phyloP scores from a whole-genome alignment of 2,113 vertebrate species.

The Dissostichus mawsoni region DNA sequence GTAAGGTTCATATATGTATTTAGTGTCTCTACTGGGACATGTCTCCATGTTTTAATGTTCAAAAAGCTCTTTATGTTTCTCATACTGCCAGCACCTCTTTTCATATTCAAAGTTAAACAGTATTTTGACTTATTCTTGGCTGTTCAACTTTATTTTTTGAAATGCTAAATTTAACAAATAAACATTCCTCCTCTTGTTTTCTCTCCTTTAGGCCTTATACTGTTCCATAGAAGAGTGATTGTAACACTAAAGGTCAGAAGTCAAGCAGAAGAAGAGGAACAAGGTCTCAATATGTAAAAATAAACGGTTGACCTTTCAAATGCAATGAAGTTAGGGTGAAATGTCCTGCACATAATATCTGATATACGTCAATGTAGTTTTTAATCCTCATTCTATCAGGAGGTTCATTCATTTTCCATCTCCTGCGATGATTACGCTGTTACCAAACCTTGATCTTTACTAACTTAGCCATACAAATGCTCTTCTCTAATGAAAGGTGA shows the following conservation, averaged over 20 bases:
- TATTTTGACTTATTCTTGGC: no score
- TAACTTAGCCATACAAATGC: conserved; percentile 52
- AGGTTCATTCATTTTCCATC: conserved; percentile 14
- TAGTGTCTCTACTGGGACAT: no score
- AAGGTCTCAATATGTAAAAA: background rate
- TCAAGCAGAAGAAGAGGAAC: conserved; percentile 8
- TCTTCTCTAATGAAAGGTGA: conserved; percentile 30
- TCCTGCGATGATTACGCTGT: conserved; percentile 35
- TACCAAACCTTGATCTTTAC: conserved; percentile 59
- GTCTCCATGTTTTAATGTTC: no score
- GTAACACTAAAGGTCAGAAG: background rate
- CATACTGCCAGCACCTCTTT: no score
- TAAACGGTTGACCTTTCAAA: conserved; percentile 14
- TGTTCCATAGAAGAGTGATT: background rate
- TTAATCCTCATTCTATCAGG: background rate
- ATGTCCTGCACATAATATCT: background rate
- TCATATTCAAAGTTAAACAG: no score
- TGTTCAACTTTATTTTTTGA: no score
- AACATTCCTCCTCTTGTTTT: no score
- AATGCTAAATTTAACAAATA: no score
- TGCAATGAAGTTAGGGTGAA: conserved; percentile 9
- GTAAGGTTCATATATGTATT: no score
- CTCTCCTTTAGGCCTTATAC: no score
- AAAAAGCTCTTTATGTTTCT: no score
- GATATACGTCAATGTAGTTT: conserved; percentile 4